Evolutionary conservation across 2,888 invertebrate genomes (phyloP).

Genomic region (Synergus umbraculus): DNA sequence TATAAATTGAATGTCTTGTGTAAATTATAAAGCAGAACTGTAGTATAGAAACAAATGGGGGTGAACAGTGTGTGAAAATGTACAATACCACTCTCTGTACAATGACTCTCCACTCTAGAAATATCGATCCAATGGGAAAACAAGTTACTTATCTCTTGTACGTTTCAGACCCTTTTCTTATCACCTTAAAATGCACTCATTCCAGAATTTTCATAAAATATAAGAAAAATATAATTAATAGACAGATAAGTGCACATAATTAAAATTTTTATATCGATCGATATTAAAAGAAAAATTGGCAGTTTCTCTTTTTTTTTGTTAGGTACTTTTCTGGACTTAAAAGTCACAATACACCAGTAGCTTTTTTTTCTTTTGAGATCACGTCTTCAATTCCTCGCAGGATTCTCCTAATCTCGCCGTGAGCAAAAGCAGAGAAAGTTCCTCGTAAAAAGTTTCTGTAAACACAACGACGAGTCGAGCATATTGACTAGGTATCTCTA

Average conservation of each 20-base stretch:
- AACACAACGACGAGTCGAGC: constrained; percentile 26
- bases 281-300: too few relatives aligned
- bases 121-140: neutral
- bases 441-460: constrained; percentile 30
- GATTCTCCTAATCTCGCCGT: constrained; percentile 15
- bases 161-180: neutral
- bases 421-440: neutral
- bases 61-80: neutral
- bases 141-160: neutral
- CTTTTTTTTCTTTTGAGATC: neutral
- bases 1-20: too few relatives aligned
- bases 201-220: too few relatives aligned
- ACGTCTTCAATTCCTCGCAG: constrained; percentile 7
- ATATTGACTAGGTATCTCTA: constrained; percentile 11
- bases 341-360: neutral
- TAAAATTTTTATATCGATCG: too few relatives aligned
- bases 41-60: neutral
- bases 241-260: too few relatives aligned
- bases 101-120: neutral
- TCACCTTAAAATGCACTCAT: neutral
- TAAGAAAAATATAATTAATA: too few relatives aligned
- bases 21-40: neutral
- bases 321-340: neutral
- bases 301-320: neutral
- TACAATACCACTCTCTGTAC: too few relatives aligned